A percentile compares a stretch with the other conserved stretches of the same genome.
Evolutionary conservation across 2,113 vertebrate species (phyloP).

Genomic region (Callorhinus ursinus): DNA sequence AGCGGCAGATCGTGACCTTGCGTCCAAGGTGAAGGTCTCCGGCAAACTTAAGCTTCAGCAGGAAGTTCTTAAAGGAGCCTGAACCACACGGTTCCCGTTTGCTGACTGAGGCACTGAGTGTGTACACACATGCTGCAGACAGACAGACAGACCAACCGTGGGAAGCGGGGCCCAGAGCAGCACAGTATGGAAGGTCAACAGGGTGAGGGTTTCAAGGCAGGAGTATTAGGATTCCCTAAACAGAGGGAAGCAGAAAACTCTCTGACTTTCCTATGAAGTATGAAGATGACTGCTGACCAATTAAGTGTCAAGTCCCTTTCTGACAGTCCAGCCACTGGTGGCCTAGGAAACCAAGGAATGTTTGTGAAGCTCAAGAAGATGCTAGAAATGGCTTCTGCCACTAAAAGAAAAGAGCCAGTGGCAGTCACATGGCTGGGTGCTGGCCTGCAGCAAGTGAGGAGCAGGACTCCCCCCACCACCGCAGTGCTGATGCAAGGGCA

Average conservation of each 20-base stretch:
- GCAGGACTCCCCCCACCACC: too few species aligned
- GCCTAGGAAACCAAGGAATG: not conserved
- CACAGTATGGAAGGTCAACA: not conserved
- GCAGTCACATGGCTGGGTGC: not conserved
- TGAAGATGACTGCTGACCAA: not conserved
- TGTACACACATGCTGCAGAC: not conserved
- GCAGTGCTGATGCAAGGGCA: not conserved
- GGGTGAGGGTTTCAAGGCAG: constrained; percentile 63
- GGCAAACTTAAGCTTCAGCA: constrained; percentile 30
- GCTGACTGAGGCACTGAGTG: not conserved
- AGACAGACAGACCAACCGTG: not conserved
- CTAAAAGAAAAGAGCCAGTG: not conserved
- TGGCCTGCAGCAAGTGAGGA: not conserved
- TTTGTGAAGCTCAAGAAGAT: not conserved
- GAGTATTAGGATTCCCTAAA: not conserved
- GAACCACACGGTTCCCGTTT: not conserved
- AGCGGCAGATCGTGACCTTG: not conserved
- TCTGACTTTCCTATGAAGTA: not conserved
- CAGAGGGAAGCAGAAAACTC: not conserved
- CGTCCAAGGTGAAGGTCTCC: constrained; percentile 53
- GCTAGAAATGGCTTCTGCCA: not conserved
- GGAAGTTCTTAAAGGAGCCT: not conserved
- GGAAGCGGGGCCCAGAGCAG: not conserved
- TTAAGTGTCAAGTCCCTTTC: not conserved
- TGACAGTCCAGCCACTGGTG: not conserved